phyloP scores from a whole-genome alignment of 2,113 vertebrate genomes.

The human region DNA sequence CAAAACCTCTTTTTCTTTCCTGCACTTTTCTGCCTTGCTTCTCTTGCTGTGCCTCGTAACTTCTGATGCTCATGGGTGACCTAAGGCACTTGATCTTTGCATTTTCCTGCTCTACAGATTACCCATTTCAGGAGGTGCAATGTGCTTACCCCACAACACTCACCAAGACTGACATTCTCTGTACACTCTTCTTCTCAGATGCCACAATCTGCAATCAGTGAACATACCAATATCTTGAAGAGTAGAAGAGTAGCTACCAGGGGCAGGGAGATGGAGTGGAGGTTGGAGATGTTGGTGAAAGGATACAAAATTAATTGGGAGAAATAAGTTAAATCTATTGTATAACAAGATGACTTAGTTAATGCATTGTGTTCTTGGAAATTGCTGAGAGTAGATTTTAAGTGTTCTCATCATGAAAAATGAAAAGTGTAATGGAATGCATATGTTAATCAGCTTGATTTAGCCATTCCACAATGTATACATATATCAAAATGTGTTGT shows the following conservation, averaged over 20 bases:
- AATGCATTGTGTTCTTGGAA: background rate
- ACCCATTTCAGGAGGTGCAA: background rate
- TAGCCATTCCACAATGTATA: background rate
- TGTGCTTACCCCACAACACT: background rate
- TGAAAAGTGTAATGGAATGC: background rate
- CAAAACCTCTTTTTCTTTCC: background rate
- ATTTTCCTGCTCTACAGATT: background rate
- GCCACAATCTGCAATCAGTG: background rate
- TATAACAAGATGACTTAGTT: background rate
- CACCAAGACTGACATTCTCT: accelerated
- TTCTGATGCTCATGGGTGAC: background rate
- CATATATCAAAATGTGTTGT: background rate
- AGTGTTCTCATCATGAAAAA: background rate
- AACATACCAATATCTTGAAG: background rate
- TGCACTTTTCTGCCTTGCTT: background rate
- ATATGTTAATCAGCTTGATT: background rate
- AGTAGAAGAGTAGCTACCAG: background rate
- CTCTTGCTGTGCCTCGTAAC: background rate
- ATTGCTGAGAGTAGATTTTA: background rate
- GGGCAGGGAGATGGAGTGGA: too few species aligned
- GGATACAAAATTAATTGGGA: background rate
- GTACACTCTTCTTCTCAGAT: background rate
- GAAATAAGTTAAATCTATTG: background rate
- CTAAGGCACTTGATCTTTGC: background rate
- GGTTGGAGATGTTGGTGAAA: background rate